These are phyloP conservation scores for Nasonia longicornis DNA, from an alignment of 1,140 invertebrate species.

Conservation along the genomic window DNA sequence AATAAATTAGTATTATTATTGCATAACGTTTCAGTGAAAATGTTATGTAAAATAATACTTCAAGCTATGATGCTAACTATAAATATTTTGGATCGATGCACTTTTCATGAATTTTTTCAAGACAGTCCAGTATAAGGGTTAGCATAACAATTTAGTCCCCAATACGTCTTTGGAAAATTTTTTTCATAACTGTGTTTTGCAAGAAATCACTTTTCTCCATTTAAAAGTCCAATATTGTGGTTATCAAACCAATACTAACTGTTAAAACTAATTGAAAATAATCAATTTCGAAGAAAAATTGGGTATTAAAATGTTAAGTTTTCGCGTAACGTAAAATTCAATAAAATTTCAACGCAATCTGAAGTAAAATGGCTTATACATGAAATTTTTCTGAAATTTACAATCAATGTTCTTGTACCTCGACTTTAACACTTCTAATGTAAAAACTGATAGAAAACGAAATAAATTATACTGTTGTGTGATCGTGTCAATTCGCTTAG, in stretches of 20 bases:
- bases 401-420: conserved; percentile 38
- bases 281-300: background rate
- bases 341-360: conserved; percentile 10
- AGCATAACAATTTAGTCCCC: background rate
- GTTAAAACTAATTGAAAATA: background rate
- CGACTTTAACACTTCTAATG: conserved; percentile 14
- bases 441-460: background rate
- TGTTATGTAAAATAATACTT: conserved; percentile 17
- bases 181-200: too few species aligned
- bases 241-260: background rate
- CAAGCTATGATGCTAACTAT: background rate
- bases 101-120: conserved; percentile 6
- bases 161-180: background rate
- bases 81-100: conserved; percentile 10
- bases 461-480: conserved; percentile 34
- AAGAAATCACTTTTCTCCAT: too few species aligned
- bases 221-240: background rate
- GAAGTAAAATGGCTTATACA: background rate
- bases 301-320: background rate
- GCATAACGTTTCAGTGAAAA: conserved; percentile 12
- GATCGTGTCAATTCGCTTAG: conserved; percentile 42
- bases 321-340: background rate
- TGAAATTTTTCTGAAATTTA: conserved; percentile 33
- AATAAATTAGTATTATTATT: conserved; percentile 22
- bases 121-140: background rate